Evolutionary conservation across 2,888 invertebrate species (phyloP).

Genomic region (Parnassius apollo): DNA sequence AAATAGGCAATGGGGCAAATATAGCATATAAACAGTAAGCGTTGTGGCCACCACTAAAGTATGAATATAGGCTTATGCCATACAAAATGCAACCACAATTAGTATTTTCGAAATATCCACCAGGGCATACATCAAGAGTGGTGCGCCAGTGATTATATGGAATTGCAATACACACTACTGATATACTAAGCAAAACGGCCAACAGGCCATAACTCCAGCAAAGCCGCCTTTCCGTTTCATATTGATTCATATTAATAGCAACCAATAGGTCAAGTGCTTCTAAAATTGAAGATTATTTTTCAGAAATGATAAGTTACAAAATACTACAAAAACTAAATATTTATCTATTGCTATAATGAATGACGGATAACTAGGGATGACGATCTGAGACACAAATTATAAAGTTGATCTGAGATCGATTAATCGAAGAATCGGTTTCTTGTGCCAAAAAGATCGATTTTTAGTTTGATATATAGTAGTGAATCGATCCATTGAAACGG

Average conservation of each 20-base stretch:
- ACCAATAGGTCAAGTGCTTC: no score
- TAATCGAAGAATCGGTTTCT: no score
- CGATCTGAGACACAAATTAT: no score
- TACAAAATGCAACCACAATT: conserved; percentile 87
- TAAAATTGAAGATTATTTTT: no score
- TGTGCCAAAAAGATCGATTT: no score
- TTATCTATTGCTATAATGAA: no score
- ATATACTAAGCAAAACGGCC: conserved; percentile 51
- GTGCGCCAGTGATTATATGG: conserved; percentile 86
- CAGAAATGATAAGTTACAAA: no score
- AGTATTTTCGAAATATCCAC: conserved; percentile 77
- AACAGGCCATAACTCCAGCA: conserved; percentile 62
- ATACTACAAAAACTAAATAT: no score
- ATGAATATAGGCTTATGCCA: conserved; percentile 81
- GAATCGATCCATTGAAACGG: no score
- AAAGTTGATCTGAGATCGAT: no score
- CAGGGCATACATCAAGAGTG: conserved; percentile 84
- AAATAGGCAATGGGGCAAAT: conserved; percentile 83
- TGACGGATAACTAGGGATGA: no score
- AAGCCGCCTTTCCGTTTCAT: conserved; percentile 61
- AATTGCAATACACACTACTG: conserved; percentile 79
- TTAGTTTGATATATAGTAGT: no score
- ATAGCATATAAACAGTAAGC: conserved; percentile 85
- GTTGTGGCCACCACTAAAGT: conserved; percentile 84
- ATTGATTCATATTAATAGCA: conserved; percentile 59